Evolutionary conservation across 30 jellyfish, hydroid and myxozoan genomes (phyloP), one percentile per base, ranked within the genome.

Genomic region (Hydractinia echinata): DNA sequence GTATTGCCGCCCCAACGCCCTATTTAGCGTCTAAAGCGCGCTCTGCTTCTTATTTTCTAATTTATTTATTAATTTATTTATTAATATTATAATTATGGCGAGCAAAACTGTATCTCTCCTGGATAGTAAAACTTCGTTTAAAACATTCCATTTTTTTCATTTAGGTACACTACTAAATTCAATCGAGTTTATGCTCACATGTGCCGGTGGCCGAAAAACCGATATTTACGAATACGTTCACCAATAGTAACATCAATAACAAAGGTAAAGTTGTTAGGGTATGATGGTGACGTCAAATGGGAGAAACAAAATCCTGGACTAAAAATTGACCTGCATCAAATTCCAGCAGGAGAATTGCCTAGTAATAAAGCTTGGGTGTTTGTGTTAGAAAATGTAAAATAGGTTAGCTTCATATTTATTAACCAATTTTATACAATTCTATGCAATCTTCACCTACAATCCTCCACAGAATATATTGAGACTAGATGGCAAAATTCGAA

Each of bases 141-240:
- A 11, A 58, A 13, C 15, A 11, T 58, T 13, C 19, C 18, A 16
- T 68, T 13, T 76, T n/a, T 50, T 76, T 49, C 8, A 61, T 66
- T 6, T 82, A 82, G 89, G 89, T 82, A 67, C 48, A 82, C 89
- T 19, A 44, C 69, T 21, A 69, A 70, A 67, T 21, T 53, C 51
- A 67, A 67, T 16, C 55, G 61, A 16, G 89, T 82, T 30, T 82
- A 67, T 48, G 89, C 86, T 0, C 66, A 49, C 16, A 69, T 82
- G 69, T 53, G 70, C 66, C 77, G 86, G 10, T 82, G 89, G 89
- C 89, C 89, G 76, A 71, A 68, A 70, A 19, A n/a, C 20, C 51
- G 73, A 14, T 58, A 66, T 7, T 68, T 82, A 10, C 5, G 16
- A 39, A 67, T 82, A 70, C 73, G 85, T 8, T 68, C 86, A 15